Percentiles rank a stretch among this genome's conserved stretches.
These are phyloP conservation scores for Metallyticus violacea DNA, from an alignment of 2,888 invertebrate species.

Conservation along the genomic window DNA sequence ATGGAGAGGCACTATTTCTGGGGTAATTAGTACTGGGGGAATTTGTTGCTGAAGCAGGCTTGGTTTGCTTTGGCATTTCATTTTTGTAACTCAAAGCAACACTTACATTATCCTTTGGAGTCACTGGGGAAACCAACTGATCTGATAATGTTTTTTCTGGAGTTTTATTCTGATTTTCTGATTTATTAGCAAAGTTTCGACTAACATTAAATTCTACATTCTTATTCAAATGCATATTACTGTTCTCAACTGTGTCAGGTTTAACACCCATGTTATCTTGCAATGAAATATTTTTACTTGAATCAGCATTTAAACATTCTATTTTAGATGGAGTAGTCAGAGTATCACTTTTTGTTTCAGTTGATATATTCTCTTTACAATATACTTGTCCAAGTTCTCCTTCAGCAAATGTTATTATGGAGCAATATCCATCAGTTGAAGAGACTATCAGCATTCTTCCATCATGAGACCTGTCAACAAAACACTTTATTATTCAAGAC, in stretches of 20 bases:
- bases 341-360: not conserved
- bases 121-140: not conserved
- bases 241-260: no score
- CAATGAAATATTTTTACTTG: no score
- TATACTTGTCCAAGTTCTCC: constrained; percentile 68
- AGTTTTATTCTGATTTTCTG: not conserved
- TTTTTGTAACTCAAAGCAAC: not conserved
- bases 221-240: no score
- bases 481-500: no score
- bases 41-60: not conserved
- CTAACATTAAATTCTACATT: no score
- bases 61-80: not conserved
- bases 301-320: no score
- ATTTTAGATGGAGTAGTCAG: no score
- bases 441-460: constrained; percentile 73
- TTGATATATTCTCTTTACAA: not conserved
- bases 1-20: not conserved
- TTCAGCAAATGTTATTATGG: constrained; percentile 71
- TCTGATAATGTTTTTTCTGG: not conserved
- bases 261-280: no score
- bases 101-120: not conserved
- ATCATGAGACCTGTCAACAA: constrained; percentile 67
- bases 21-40: not conserved
- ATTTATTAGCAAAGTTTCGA: no score
- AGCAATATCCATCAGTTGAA: constrained; percentile 89